Evolutionary conservation across 2,113 vertebrate species (phyloP), one percentile per base, ranked within the genome.

Genomic region (Halcyon senegalensis): DNA sequence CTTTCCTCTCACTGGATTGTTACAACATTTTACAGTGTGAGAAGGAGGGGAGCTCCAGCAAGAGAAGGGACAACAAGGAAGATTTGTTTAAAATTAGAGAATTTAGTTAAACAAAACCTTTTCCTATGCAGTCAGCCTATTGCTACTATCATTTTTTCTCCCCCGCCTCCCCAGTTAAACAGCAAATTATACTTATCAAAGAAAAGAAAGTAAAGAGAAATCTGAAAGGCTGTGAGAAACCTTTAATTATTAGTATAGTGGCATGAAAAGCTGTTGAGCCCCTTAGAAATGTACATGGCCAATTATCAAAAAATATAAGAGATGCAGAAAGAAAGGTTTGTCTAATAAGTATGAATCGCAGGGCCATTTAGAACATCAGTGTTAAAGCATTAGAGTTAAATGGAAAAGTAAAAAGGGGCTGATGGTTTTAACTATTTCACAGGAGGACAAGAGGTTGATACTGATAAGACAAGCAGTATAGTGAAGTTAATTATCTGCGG

Each of bases 391-490:
- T 98, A 98, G 94, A 95, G 95, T 97, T 96, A 97, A 96, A 96
- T 97, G 94, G 97, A 96, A 97, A 97, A 97, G 97, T 97, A 97
- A 94, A 89, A 96, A 96, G 95, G 94, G 97, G 94, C 96, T 98
- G 98, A 98, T 98, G 98, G 98, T 98, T 98, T 98, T 98, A 98
- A 98, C 98, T 98, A 98, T 98, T 98, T 98, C 98, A 98, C 98
- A 98, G 97, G 98, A 98, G 94, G 94, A 98, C 94, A 97, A 98
- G 98, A 98, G 98, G 97, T 98, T 98, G 98, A 97, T 98, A 98
- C 98, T 98, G 98, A 98, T 98, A 97, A 97, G 97, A 97, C 97
- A 97, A 96, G 95, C 96, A 96, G 96, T 95, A 98, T 96, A 97
- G 98, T 94, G 96, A 96, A 96, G 97, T 97, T 96, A 97, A 98